Percentiles rank a stretch among this genome's conserved stretches.
These are phyloP conservation scores for Spodoptera litura DNA, from an alignment of 1,140 invertebrate genomes.

Conservation along the genomic window DNA sequence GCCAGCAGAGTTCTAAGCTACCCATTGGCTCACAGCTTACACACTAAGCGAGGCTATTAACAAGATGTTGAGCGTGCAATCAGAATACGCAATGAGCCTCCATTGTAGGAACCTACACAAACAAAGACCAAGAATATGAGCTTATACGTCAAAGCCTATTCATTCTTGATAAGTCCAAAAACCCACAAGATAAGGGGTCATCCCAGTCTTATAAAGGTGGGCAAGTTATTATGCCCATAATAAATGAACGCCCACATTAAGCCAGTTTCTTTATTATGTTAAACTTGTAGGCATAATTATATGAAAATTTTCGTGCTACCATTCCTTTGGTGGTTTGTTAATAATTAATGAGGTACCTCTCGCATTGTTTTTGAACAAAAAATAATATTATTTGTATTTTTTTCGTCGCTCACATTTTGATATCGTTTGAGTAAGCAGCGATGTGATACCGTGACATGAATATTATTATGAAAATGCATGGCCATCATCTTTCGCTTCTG, in stretches of 20 bases:
- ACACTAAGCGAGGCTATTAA: constrained; percentile 24
- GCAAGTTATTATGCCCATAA: constrained; percentile 32
- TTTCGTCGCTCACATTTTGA: neutral
- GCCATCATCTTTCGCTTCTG: neutral
- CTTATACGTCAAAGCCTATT: constrained; percentile 32
- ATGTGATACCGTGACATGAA: neutral
- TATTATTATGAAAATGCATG: constrained; percentile 20
- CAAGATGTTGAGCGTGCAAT: constrained; percentile 24
- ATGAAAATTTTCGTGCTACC: constrained; percentile 14
- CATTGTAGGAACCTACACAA: constrained; percentile 6
- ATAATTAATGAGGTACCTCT: constrained; percentile 12
- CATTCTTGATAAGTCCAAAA: constrained; percentile 26
- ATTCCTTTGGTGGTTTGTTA: constrained; percentile 14
- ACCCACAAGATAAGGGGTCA: constrained; percentile 14
- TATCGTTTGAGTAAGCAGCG: neutral
- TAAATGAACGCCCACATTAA: constrained; percentile 17
- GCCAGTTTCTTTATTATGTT: constrained; percentile 35
- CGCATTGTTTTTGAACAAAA: constrained; percentile 16
- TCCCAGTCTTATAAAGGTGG: constrained; percentile 26
- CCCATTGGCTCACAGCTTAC: constrained; percentile 15
- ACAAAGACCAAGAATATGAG: constrained; percentile 28
- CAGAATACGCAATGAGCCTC: constrained; percentile 29
- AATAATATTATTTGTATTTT: neutral
- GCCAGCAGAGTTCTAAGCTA: neutral
- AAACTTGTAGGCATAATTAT: constrained; percentile 33